Evolutionary conservation across 2,888 invertebrate species (phyloP), one percentile per base, ranked within the genome.

Genomic region (Bibio marci): DNA sequence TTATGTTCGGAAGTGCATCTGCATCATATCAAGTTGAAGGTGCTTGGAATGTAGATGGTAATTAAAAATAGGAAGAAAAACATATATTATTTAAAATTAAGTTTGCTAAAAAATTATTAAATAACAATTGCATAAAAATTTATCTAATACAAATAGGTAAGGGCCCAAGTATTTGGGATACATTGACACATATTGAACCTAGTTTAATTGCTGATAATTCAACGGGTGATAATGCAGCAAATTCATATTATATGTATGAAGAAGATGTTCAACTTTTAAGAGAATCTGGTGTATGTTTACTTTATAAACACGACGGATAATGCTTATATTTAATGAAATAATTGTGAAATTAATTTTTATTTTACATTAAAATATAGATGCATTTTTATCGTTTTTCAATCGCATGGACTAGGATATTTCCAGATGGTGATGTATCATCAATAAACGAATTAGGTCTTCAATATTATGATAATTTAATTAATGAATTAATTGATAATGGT

Each of bases 391-490:
- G 72, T 32, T 71, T 73, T 49, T 72, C 72, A 4, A 63, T 73
- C 41, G 67, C 73, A 1, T 80, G 80, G 79, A 53, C 73, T 0
- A 60, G 79, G 18, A 59, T 80, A 17, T 51, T 77, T 36, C 73
- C 78, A 0, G 66, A 63, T 18, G 72, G 71, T 30, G 65, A 64
- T 35, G 44, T 62, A 1, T 62, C 68, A 37, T 54, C 58, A 13
- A 55, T 73, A 12, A 80, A 75, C 50, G 50, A 65, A 46, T 62
- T 61, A 2, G 80, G 76, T 3, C 57, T 74, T n/a, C 54, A 64
- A 19, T 77, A 78, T 53, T 80, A 80, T 55, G 71, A 73, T 45
- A 62, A 66, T 44, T 57, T 77, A 7, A 73, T 80, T 39, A 54
- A 76, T 48, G 71, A 69, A 50, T 63, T 80, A 44, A 44, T 73